A percentile compares a stretch with the other conserved stretches of the same genome.
phyloP scores from a whole-genome alignment of 2,797 vertebrate genomes.

The Darevskia mixta region DNA sequence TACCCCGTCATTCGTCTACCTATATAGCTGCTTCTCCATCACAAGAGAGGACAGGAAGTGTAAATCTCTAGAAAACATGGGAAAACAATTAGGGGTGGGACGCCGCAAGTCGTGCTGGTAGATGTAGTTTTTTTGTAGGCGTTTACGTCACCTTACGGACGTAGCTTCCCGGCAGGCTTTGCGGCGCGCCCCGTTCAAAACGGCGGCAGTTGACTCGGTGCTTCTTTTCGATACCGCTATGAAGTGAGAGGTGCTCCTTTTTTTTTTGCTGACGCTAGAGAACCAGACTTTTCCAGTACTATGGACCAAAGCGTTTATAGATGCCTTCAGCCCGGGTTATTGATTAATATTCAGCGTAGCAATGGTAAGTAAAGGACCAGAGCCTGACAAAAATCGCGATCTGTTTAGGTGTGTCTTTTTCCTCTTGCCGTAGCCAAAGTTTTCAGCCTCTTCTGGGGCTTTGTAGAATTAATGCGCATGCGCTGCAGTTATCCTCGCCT shows the following conservation, averaged over 20 bases:
- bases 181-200: conserved; percentile 42
- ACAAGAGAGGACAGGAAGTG: not conserved
- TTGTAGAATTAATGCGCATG: not conserved
- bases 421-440: not conserved
- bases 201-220: not conserved
- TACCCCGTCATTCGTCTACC: not conserved
- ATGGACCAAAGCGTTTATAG: not conserved
- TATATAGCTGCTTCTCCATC: not conserved
- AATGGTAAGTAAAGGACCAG: not conserved
- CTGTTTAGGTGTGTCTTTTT: not conserved
- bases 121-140: not conserved
- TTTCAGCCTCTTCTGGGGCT: not conserved
- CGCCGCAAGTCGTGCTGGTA: not conserved
- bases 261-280: not conserved
- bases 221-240: too few relatives aligned
- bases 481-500: not conserved
- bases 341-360: conserved; percentile 31
- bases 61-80: not conserved
- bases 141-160: not conserved
- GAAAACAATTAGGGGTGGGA: accelerated
- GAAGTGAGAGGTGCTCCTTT: not conserved
- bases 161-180: conserved; percentile 30
- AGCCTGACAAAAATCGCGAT: not conserved
- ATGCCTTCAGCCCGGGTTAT: conserved; percentile 1
- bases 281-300: not conserved